Conservation (phyloP, 2,113 vertebrate species). For the zebrafish (Danio rerio) region DNA sequence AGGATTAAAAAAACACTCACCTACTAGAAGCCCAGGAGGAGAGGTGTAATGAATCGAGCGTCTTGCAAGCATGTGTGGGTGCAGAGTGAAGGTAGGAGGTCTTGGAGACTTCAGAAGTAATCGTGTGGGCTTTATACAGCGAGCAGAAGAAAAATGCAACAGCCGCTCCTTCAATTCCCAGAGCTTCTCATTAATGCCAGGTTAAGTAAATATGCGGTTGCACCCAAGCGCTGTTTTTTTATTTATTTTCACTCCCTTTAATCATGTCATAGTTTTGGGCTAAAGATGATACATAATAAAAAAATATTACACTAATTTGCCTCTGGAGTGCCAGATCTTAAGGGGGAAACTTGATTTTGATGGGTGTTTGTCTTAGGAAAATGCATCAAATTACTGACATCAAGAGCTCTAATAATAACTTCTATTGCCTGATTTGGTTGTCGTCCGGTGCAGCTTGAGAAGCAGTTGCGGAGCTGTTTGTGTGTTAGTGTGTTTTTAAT, state of each 20-base stretch:
- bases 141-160: constrained; percentile 61
- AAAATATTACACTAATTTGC: constrained; percentile 50
- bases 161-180: constrained; percentile 71
- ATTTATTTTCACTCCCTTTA: constrained; percentile 53
- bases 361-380: constrained; percentile 29
- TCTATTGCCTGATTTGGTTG: constrained; percentile 30
- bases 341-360: constrained; percentile 19
- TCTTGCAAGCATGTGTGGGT: constrained; percentile 27
- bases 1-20: constrained; percentile 49
- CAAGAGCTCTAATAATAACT: constrained; percentile 44
- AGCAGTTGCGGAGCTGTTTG: constrained; percentile 32
- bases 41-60: constrained; percentile 24
- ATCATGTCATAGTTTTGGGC: constrained; percentile 46
- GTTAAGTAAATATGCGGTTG: constrained; percentile 75
- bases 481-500: constrained; percentile 30
- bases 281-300: constrained; percentile 43
- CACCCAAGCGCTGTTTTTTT: constrained; percentile 57
- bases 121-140: constrained; percentile 32
- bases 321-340: constrained; percentile 42
- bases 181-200: constrained; percentile 77
- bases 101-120: constrained; percentile 34
- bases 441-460: constrained; percentile 15
- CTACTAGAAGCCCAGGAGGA: constrained; percentile 32
- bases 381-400: constrained; percentile 35
- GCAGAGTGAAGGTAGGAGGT: constrained; percentile 43